Base-by-base conservation (phyloP, 1,140 invertebrate genomes). In the Heliconius himera region DNA sequence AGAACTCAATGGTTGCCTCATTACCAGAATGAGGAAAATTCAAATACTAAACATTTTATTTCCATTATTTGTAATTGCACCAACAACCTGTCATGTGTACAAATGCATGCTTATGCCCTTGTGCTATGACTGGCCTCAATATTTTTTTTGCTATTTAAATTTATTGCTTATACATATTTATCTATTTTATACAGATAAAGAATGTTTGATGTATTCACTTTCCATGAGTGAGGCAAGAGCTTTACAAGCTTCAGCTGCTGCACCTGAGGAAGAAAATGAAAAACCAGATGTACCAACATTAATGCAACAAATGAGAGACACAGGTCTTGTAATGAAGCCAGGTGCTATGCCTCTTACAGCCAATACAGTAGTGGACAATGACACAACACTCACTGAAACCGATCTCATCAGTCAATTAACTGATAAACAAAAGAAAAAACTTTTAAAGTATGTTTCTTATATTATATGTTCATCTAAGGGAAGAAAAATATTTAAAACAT, bases 141-240 rank as follows among this genome's bases (percentile, higher is more conserved):
- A 13, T 46, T 46, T 16, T 46, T 46, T 46, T 46, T 46, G 3
- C 13, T 46, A 11, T 46, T 16, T 56, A 56, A 56, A 56, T n/a
- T 22, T 22, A 22, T 3, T 56, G 54, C 54, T 56, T 56, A 22
- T 36, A 70, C 26, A 70, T 11, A 29, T 29, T 70, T 51, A 56
- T 75, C 11, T 83, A 95, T 95, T 56, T 41, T 38, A 38, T 72
- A 8, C 84, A 97, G 97, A 98, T 88, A 98, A 97, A 93, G 99
- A 99, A 94, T 99, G 99, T 95, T 98, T 98, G 49, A 96, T 99
- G 93, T 99, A 98, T 85, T 98, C 97, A 89, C 96, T 98, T 86
- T 97, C 97, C 4, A 97, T 97, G 95, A 96, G 95, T 87, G 95
- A 96, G 86, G 95, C 95, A 0, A 95, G 95, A 71, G 95, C 95